Percentiles rank a stretch among this genome's conserved stretches.
phyloP scores from a whole-genome alignment of 2,113 vertebrate species.

The Triplophysa tibetana region DNA sequence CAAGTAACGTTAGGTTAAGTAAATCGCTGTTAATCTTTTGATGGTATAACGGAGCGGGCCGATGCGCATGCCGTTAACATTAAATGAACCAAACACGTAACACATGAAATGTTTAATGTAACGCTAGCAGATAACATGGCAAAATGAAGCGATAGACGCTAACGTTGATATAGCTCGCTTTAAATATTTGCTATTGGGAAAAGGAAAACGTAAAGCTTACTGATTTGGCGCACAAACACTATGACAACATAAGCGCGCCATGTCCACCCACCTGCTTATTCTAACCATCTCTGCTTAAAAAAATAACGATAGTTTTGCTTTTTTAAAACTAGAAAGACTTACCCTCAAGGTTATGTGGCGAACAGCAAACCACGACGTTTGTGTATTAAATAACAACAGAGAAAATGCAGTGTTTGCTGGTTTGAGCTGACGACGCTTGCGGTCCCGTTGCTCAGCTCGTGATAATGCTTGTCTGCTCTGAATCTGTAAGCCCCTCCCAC shows the following conservation, averaged over 20 bases:
- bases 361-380: neutral
- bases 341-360: neutral
- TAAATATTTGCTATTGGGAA: neutral
- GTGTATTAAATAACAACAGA: neutral
- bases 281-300: neutral
- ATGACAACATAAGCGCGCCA: conserved; percentile 26
- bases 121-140: neutral
- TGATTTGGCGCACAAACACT: conserved; percentile 1
- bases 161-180: neutral
- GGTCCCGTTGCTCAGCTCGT: neutral
- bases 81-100: neutral
- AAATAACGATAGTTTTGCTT: neutral
- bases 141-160: neutral
- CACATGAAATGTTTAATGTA: neutral
- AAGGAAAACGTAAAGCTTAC: conserved; percentile 16
- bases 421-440: neutral
- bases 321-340: neutral
- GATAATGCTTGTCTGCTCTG: neutral
- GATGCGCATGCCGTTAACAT: neutral
- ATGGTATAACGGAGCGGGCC: neutral
- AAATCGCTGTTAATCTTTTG: conserved; percentile 14
- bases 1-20: neutral
- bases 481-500: neutral
- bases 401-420: conserved; percentile 5
- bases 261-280: conserved; percentile 1